Evolutionary conservation across 2,888 invertebrate species (phyloP), one percentile per base, ranked within the genome.

Genomic region (Euspilapteryx auroguttella): DNA sequence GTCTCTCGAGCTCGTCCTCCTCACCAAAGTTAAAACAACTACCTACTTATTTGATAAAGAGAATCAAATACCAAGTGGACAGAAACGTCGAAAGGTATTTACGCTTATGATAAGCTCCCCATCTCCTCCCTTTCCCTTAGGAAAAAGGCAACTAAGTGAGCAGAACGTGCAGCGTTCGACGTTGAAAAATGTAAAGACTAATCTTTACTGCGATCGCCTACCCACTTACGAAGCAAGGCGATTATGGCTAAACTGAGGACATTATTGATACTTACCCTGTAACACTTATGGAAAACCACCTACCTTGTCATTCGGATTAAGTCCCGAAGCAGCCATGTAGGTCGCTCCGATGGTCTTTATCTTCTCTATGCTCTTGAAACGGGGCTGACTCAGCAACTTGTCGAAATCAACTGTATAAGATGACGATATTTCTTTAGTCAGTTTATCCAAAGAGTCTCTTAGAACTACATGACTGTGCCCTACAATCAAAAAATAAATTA

Each of bases 271-370:
- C 5, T 6, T 5, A 8, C 17, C 17, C 17, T 17, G 5, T 5
- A 6, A 5, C 17, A 17, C 5, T 8, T 6, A 8, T 17, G 17
- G 17, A 17, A n/a, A n/a, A n/a, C n/a, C n/a, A n/a, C 31, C 54
- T 68, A 82, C 85, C 55, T 82, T 82, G 43, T 83, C 79, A 21
- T 82, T 80, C 0, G 92, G 92, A 61, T 92, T 91, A 3, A 96
- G 78, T 12, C 96, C 96, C 2, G 93, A 91, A 1, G 95, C 95
- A 0, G 94, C 95, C 95, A 96, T 96, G 49, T 96, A 96, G 3
- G 89, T 92, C 2, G 93, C 91, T 14, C 93, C 92, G 15, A 95
- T 92, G 0, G 95, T 96, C 66, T 96, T 96, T 34, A 96, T 94
- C 71, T 96, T 96, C 62, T 96, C 96, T 30, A 96, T 89, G 31